Percentiles rank a stretch among this genome's conserved stretches.
Evolutionary conservation across 1,140 invertebrate genomes (phyloP).

Genomic region (Whitmania pigra): DNA sequence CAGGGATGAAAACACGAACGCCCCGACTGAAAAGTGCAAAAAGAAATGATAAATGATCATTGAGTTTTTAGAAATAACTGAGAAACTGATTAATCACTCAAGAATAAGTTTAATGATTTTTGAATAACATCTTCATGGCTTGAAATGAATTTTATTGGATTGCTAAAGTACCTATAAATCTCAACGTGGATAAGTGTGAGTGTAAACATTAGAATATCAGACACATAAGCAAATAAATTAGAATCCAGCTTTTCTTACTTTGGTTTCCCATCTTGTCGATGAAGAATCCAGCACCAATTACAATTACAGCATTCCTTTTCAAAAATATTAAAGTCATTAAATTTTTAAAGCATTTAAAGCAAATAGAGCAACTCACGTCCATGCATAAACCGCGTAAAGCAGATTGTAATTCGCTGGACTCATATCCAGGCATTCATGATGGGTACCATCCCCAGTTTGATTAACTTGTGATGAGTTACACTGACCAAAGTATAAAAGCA

Average conservation of each 20-base stretch:
- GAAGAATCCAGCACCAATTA: constrained; percentile 41
- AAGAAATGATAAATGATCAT: too few relatives aligned
- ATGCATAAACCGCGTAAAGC: constrained; percentile 44
- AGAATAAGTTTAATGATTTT: neutral
- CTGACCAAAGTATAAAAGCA: neutral
- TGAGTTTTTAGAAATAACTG: neutral
- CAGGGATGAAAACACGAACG: constrained; percentile 41
- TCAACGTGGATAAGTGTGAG: too few relatives aligned
- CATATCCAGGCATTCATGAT: constrained; percentile 40
- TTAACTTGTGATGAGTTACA: constrained; percentile 16
- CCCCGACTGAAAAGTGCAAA: constrained; percentile 36
- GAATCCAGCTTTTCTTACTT: constrained; percentile 30
- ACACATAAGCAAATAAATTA: neutral
- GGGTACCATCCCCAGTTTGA: constrained; percentile 21
- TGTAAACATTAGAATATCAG: constrained; percentile 11
- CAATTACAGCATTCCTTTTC: constrained; percentile 42
- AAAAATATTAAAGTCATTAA: constrained; percentile 20
- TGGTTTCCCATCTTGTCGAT: constrained; percentile 44
- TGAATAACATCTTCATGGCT: neutral
- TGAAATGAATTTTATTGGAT: neutral
- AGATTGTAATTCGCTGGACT: constrained; percentile 40
- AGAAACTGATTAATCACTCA: neutral
- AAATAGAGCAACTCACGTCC: constrained; percentile 39
- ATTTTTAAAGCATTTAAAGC: neutral
- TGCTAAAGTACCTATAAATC: neutral